phyloP scores from a whole-genome alignment of 2,797 vertebrate genomes.

The Sparus aurata region DNA sequence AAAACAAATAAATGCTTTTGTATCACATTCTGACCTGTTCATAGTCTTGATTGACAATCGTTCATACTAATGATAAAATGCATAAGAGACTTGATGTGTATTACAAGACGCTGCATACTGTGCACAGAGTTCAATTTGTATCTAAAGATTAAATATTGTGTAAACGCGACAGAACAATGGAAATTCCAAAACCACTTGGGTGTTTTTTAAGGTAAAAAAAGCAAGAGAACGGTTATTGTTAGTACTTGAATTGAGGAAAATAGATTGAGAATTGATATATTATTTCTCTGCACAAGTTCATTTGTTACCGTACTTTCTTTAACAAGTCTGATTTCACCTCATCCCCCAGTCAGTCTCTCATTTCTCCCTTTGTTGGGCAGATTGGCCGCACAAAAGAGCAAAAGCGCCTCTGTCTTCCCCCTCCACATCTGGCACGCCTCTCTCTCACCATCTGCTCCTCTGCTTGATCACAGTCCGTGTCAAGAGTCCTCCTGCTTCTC shows the following conservation, averaged over 20 bases:
- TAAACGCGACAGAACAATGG: background rate
- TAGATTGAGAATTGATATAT: background rate
- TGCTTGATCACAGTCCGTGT: conserved; percentile 52
- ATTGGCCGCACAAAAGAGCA: conserved; percentile 19
- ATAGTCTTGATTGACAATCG: background rate
- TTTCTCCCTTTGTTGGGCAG: background rate
- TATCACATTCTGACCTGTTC: conserved; percentile 21
- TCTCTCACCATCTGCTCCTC: conserved; percentile 56
- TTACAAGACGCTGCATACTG: background rate
- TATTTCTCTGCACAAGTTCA: background rate
- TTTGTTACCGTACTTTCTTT: conserved; percentile 2
- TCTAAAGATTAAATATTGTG: background rate
- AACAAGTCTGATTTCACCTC: background rate
- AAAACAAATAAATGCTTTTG: conserved; percentile 61
- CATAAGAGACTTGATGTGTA: too few relatives aligned
- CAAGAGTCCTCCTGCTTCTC: conserved; percentile 47
- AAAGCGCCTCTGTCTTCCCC: conserved; percentile 11
- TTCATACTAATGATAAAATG: background rate
- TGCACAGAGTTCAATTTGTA: background rate
- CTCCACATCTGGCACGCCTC: conserved; percentile 52
- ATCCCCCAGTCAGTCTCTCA: background rate
- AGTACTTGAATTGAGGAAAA: background rate
- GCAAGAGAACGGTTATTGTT: background rate
- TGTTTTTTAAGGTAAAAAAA: background rate
- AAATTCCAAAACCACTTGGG: background rate